A percentile compares a stretch with the other conserved stretches of the same genome.
These are phyloP conservation scores for Cerastis leucographa DNA, from an alignment of 2,888 invertebrate genomes.

Conservation along the genomic window DNA sequence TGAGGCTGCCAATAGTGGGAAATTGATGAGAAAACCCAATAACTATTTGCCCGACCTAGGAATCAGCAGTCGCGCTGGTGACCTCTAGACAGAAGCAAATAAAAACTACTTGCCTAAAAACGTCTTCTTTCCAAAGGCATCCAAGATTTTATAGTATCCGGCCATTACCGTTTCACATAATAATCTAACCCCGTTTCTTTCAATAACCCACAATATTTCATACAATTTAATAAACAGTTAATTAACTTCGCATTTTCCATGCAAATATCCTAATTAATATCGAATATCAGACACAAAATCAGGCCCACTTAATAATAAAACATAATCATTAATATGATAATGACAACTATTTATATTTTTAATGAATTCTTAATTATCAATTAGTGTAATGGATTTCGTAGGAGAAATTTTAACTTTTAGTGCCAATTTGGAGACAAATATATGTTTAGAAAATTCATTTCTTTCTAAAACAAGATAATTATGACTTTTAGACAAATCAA, in stretches of 20 bases:
- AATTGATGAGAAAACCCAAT: no score
- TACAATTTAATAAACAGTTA: slow-evolving; percentile 50
- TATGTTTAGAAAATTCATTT: slow-evolving; percentile 21
- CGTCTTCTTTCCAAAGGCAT: background rate
- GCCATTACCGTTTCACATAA: background rate
- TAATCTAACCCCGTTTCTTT: slow-evolving; percentile 11
- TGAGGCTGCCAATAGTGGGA: no score
- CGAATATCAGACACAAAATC: slow-evolving; percentile 37
- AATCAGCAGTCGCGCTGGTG: no score
- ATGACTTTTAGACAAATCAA: background rate
- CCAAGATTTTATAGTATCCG: background rate
- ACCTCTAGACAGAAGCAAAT: background rate
- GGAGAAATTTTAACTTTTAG: slow-evolving; percentile 38
- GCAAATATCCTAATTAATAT: slow-evolving; percentile 59
- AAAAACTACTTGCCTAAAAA: background rate
- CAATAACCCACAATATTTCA: slow-evolving; percentile 26
- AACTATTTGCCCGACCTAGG: no score
- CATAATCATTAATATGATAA: slow-evolving; percentile 54
- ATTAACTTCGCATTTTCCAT: slow-evolving; percentile 58
- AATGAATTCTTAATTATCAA: slow-evolving; percentile 49
- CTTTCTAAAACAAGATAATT: background rate
- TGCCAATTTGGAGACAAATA: slow-evolving; percentile 47
- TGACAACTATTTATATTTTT: slow-evolving; percentile 51
- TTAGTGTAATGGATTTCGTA: slow-evolving; percentile 50
- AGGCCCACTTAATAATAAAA: slow-evolving; percentile 28